Percentiles rank a stretch among this genome's conserved stretches.
Evolutionary conservation across 2,113 vertebrate species (phyloP).

Genomic region (Pantherophis guttatus): DNA sequence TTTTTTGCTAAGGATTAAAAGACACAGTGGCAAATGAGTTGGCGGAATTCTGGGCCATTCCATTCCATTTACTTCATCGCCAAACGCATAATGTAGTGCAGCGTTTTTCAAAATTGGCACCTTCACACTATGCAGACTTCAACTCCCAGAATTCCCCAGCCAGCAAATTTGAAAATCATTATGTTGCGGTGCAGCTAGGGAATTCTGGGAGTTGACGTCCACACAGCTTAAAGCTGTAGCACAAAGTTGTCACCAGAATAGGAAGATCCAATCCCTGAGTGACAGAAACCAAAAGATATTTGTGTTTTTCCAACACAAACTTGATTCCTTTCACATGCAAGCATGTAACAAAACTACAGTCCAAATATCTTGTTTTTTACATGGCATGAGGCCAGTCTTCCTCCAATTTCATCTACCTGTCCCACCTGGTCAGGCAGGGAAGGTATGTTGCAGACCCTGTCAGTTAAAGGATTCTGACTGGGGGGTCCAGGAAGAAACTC

Average conservation of each 20-base stretch:
- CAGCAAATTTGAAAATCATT: not conserved
- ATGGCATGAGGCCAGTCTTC: not conserved
- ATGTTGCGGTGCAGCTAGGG: not conserved
- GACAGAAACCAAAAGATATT: not conserved
- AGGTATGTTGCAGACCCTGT: not conserved
- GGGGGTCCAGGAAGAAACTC: not conserved
- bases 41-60: not conserved
- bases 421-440: not conserved
- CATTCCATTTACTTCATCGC: not conserved
- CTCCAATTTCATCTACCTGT: not conserved
- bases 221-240: not conserved
- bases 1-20: constrained; percentile 4
- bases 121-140: not conserved
- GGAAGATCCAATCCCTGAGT: not conserved
- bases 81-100: not conserved
- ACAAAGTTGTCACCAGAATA: not conserved
- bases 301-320: not conserved
- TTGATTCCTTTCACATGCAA: not conserved
- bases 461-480: no score
- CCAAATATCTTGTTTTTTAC: not conserved
- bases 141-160: not conserved
- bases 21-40: not conserved
- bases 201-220: not conserved
- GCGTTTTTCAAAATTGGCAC: not conserved
- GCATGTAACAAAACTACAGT: not conserved